Conservation (phyloP, 1,140 invertebrate species). For the Sarcophaga peregrina region DNA sequence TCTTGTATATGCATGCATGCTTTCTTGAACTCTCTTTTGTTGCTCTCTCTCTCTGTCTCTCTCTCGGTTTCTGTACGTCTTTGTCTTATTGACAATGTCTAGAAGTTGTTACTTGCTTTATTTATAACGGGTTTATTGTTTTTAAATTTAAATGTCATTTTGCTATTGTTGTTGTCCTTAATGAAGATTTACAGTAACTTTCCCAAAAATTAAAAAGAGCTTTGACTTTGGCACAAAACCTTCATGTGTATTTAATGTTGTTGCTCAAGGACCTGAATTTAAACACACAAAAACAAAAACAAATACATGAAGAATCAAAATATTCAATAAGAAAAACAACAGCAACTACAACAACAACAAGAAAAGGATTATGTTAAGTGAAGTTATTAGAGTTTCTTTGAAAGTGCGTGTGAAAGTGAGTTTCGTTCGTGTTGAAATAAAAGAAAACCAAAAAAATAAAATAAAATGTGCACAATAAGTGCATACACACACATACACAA, state of each 20-base stretch:
- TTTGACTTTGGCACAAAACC: slow-evolving; percentile 18
- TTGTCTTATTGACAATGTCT: background rate
- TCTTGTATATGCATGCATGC: no score
- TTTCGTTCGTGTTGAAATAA: background rate
- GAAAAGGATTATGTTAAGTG: background rate
- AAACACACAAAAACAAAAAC: no score
- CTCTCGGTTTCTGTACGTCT: no score
- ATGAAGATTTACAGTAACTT: slow-evolving; percentile 4
- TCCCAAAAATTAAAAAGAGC: background rate
- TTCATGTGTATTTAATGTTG: slow-evolving; percentile 10
- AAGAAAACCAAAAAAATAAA: background rate
- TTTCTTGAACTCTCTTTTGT: no score
- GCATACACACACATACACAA: background rate
- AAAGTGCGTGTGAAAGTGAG: background rate
- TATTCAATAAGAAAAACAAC: background rate
- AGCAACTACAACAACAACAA: background rate
- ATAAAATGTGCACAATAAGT: slow-evolving; percentile 8
- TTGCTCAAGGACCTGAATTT: slow-evolving; percentile 21
- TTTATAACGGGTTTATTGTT: slow-evolving; percentile 1
- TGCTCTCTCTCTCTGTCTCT: no score
- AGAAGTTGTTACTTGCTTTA: slow-evolving; percentile 10
- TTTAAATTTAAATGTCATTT: slow-evolving; percentile 12
- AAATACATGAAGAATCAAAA: no score
- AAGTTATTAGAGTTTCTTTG: background rate
- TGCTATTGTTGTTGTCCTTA: background rate